Conservation (phyloP, 2,888 invertebrate genomes). For the Gortyna flavago region DNA sequence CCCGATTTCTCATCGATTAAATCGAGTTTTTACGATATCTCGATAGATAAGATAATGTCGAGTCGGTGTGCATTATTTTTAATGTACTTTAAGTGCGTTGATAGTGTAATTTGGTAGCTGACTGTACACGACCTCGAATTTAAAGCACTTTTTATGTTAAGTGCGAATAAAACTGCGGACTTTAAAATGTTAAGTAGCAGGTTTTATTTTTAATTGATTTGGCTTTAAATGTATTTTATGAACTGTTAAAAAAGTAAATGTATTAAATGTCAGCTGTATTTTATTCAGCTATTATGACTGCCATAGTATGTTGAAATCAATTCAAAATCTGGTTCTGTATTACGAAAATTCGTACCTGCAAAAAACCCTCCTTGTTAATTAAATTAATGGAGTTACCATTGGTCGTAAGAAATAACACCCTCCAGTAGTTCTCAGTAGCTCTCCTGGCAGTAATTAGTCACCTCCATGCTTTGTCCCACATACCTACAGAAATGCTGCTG, state of each 20-base stretch:
- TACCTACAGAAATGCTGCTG: too few species aligned
- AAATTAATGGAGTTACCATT: background rate
- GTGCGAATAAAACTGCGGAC: slow-evolving; percentile 37
- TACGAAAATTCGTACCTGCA: background rate
- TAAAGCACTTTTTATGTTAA: slow-evolving; percentile 58
- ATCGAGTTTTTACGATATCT: slow-evolving; percentile 65
- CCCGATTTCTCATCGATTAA: slow-evolving; percentile 64
- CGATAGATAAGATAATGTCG: slow-evolving; percentile 64
- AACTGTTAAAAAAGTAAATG: background rate
- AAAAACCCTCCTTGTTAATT: background rate
- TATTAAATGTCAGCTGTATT: slow-evolving; percentile 9
- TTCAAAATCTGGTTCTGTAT: background rate
- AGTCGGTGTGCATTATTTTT: slow-evolving; percentile 56
- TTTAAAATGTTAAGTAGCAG: slow-evolving; percentile 45
- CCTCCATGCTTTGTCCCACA: background rate
- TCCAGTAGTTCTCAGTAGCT: background rate
- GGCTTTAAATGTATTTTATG: slow-evolving; percentile 36
- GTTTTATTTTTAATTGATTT: slow-evolving; percentile 42
- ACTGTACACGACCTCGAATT: slow-evolving; percentile 52
- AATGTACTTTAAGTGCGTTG: slow-evolving; percentile 56
- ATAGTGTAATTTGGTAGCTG: slow-evolving; percentile 69
- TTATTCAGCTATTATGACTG: slow-evolving; percentile 2
- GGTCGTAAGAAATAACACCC: background rate
- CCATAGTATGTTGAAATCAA: too few species aligned
- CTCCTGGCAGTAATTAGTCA: background rate